These are phyloP conservation scores for Clarias fuscus DNA, from an alignment of 2,797 vertebrate genomes.

Conservation along the genomic window DNA sequence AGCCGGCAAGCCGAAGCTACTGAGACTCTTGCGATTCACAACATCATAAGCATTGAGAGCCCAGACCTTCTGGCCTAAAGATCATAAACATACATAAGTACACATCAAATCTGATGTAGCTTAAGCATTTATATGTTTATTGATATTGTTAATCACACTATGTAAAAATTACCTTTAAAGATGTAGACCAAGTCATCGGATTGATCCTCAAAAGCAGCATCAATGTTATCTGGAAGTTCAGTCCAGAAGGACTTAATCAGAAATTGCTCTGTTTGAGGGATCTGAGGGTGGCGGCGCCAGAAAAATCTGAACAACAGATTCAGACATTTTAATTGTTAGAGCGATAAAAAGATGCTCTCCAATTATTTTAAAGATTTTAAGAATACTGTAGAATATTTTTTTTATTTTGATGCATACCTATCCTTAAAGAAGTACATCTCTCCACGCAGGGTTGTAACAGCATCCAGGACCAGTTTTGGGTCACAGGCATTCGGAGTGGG, in stretches of 20 bases:
- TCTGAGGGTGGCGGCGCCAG: slow-evolving; percentile 68
- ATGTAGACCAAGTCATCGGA: slow-evolving; percentile 68
- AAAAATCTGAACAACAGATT: slow-evolving; percentile 66
- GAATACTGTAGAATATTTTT: background rate
- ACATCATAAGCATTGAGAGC: slow-evolving; percentile 67
- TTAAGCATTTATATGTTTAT: too few species aligned
- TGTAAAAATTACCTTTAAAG: slow-evolving; percentile 74
- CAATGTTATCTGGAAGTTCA: slow-evolving; percentile 69
- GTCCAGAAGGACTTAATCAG: slow-evolving; percentile 77
- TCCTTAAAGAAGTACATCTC: slow-evolving; percentile 80
- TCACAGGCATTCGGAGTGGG: slow-evolving; percentile 67
- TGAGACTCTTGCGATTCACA: slow-evolving; percentile 68
- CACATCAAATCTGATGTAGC: background rate
- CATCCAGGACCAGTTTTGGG: slow-evolving; percentile 68
- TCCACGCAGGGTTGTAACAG: slow-evolving; percentile 71
- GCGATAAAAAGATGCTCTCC: too few species aligned
- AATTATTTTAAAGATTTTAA: background rate
- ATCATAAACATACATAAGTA: background rate
- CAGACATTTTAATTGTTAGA: slow-evolving; percentile 12
- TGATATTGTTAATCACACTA: too few species aligned
- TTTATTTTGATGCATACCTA: slow-evolving; percentile 65
- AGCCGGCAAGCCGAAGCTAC: slow-evolving; percentile 69
- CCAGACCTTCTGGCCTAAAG: slow-evolving; percentile 66
- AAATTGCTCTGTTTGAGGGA: slow-evolving; percentile 63
- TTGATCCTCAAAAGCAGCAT: slow-evolving; percentile 78